These are phyloP conservation scores for Galerucella nymphaeae DNA, from an alignment of 2,888 invertebrate genomes.

Conservation along the genomic window DNA sequence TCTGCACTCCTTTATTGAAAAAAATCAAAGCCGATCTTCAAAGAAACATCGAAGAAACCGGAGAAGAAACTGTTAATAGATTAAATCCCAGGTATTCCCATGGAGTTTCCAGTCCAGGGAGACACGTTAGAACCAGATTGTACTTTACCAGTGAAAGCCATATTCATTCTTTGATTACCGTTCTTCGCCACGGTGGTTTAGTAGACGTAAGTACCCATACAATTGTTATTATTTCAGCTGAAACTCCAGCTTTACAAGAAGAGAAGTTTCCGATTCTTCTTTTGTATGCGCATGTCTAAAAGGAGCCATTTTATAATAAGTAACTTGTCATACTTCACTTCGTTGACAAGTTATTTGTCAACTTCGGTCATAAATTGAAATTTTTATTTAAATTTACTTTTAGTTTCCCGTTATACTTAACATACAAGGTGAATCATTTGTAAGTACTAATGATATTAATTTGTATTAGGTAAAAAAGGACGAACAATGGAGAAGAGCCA, in stretches of 20 bases:
- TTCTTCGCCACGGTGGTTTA: slow-evolving; percentile 91
- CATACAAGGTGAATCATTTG: neutral
- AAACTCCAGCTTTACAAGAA: too few species aligned
- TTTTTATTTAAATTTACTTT: too few species aligned
- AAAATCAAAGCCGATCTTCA: slow-evolving; percentile 96
- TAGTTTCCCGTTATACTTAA: too few species aligned
- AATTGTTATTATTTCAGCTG: neutral
- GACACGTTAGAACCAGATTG: slow-evolving; percentile 97
- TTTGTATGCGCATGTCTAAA: too few species aligned
- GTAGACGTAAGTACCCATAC: slow-evolving; percentile 74
- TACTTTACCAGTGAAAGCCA: slow-evolving; percentile 99
- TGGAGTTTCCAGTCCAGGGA: slow-evolving; percentile 96
- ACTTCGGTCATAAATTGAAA: too few species aligned
- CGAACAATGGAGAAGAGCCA: slow-evolving; percentile 97
- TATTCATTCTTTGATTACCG: slow-evolving; percentile 96
- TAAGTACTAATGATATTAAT: neutral
- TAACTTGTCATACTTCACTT: too few species aligned
- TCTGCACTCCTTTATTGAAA: slow-evolving; percentile 94
- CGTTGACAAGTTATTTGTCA: too few species aligned
- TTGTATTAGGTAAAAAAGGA: slow-evolving; percentile 71
- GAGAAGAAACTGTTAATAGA: slow-evolving; percentile 94
- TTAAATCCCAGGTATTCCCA: slow-evolving; percentile 97
- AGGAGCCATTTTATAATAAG: too few species aligned
- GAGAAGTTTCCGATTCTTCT: too few species aligned
- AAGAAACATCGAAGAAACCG: slow-evolving; percentile 89